Evolutionary conservation across 1,140 invertebrate species (phyloP).

Genomic region (Eumaeus atala): DNA sequence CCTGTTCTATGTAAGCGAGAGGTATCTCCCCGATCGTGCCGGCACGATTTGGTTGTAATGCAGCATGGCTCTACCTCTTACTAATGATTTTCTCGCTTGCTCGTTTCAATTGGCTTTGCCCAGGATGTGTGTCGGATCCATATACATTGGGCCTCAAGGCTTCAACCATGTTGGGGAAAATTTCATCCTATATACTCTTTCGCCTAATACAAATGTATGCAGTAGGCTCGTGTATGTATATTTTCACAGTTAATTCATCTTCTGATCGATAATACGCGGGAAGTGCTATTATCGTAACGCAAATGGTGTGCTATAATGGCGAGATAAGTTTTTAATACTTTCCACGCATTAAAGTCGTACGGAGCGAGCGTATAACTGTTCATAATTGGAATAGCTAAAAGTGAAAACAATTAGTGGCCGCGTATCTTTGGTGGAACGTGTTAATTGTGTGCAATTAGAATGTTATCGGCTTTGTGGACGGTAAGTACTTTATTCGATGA

Average conservation of each 20-base stretch:
- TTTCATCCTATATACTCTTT: no score
- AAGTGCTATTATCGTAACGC: slow-evolving; percentile 2
- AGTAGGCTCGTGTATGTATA: no score
- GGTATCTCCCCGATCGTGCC: no score
- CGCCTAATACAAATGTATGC: no score
- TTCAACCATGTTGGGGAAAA: no score
- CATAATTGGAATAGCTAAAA: not conserved
- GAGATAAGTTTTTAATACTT: slow-evolving; percentile 7
- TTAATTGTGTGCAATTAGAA: slow-evolving; percentile 7
- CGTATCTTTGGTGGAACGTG: not conserved
- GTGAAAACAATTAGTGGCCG: not conserved
- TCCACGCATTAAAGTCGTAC: slow-evolving; percentile 6
- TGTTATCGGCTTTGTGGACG: not conserved
- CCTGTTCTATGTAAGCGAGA: no score
- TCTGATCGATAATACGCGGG: slow-evolving; percentile 1
- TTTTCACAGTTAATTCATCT: not conserved
- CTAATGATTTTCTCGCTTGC: no score
- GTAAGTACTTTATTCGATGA: not conserved
- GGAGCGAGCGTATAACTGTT: slow-evolving; percentile 2
- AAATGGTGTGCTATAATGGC: not conserved
- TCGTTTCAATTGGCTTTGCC: no score
- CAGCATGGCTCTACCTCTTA: no score
- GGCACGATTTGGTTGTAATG: no score
- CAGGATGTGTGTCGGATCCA: no score
- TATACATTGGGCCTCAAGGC: no score